Base-by-base conservation (phyloP, 2,113 vertebrate species). In the Semnornis frantzii region DNA sequence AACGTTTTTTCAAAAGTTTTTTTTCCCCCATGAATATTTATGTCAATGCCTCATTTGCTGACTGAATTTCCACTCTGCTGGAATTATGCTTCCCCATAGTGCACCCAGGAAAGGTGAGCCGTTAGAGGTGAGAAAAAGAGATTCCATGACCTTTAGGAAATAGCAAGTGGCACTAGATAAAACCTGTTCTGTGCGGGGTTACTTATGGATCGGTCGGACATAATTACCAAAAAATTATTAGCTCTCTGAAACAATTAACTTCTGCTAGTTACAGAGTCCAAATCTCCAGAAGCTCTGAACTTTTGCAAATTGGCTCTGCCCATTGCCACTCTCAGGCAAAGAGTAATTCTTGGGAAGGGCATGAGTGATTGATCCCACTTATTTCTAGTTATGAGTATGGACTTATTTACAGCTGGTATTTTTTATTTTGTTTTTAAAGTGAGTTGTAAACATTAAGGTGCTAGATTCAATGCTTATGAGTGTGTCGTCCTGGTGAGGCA, bases 71-170 rank as follows among this genome's bases (percentile, higher is more conserved):
- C 91, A 97, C 95, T 97, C 92, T 46, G 5, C 78, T 97, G 97
- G 95, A 98, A 96, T 98, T 98, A 98, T 97, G 97, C 87, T 96
- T 98, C 97, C 96, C 96, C 30, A 64, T 93, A 97, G 97, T 97
- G 82, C 93, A 89, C 12, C 92, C 93, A 82, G 58, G 96, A 97
- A 97, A 97, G 96, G 97, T 97, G 96, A 98, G 94, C 89, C 19
- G 85, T 97, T 95, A 97, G 96, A 97, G 97, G 97, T 96, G 95
- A 97, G 96, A 80, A 95, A 95, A 97, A 97, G 96, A 97, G 93
- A 97, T 96, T 98, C 95, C 68, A 5, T 98, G 97, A 98, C 97
- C 97, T 98, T 98, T 98, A 94, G 93, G 94, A 98, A 98, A 97
- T 94, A 97, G 95, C 91, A 94, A 95, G 93, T 84, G 95, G 82